Evolutionary conservation across 2,888 invertebrate species (phyloP).

Genomic region (Drosophila merina): DNA sequence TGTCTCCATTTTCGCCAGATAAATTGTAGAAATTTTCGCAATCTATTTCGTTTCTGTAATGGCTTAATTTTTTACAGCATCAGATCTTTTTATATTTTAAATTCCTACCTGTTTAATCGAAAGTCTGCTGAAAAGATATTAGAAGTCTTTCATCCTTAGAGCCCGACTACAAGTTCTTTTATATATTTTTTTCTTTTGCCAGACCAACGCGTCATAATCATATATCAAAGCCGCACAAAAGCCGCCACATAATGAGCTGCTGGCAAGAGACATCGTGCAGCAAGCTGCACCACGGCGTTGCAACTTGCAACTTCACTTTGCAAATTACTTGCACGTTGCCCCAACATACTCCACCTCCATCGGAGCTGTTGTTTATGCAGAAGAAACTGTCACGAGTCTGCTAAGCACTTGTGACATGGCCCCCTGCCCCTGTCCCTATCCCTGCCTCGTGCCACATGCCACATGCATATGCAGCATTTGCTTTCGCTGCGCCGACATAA

Average conservation of each 20-base stretch:
- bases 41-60: too few species aligned
- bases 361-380: slow-evolving; percentile 37
- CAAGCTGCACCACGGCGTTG: slow-evolving; percentile 32
- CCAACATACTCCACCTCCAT: neutral
- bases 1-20: neutral
- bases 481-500: slow-evolving; percentile 75
- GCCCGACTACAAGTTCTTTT: slow-evolving; percentile 20
- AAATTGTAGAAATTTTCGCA: neutral
- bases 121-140: neutral
- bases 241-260: slow-evolving; percentile 70
- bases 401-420: slow-evolving; percentile 77
- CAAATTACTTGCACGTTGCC: slow-evolving; percentile 72
- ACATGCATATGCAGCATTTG: slow-evolving; percentile 71
- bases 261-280: slow-evolving; percentile 57
- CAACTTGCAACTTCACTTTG: slow-evolving; percentile 63
- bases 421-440: slow-evolving; percentile 37
- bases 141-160: slow-evolving; percentile 8
- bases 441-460: slow-evolving; percentile 34
- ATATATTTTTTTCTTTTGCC: slow-evolving; percentile 14
- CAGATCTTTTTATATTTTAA: neutral
- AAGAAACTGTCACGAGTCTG: slow-evolving; percentile 63
- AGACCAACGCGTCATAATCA: slow-evolving; percentile 42
- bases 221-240: slow-evolving; percentile 49
- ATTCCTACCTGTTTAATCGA: neutral
- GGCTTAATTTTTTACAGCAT: neutral